Base-by-base conservation (phyloP, 2,888 invertebrate species). In the Teleogryllus oceanicus region DNA sequence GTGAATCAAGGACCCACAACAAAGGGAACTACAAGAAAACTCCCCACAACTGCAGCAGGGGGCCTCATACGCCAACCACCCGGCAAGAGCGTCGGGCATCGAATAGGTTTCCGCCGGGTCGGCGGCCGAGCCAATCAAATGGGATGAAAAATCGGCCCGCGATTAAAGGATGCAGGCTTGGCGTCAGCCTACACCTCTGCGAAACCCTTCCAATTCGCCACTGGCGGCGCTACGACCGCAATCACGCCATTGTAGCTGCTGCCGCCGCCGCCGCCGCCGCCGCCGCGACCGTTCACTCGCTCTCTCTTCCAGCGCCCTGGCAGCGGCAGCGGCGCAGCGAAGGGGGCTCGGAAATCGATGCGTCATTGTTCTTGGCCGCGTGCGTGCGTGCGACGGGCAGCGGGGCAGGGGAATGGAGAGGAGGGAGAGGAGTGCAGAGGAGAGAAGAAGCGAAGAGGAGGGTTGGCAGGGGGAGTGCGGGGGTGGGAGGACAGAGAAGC, bases 301-400 rank as follows among this genome's bases (percentile, higher is more conserved):
- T 37, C 37, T 37, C 37, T 37, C 37, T 37, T 37, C 37, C 37
- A 37, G 37, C 37, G 37, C 37, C 37, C 37, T 37, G 16, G 62
- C 62, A 16, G 37, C 37, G 62, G 62, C 62, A 10, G 62, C 62
- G 62, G 62, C 62, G 62, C 16, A n/a, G 62, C 62, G 62, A 13
- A 62, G 62, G 62, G 62, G 62, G 62, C 62, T 13, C n/a, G 62
- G 62, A 62, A 62, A 62, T 62, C 62, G 62, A 62, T 62, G 62
- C 62, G 62, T 62, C 62, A 62, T 62, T 62, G 62, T 62, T 62
- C 62, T 62, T 16, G 62, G 62, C 62, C n/a, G 62, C 62, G 62
- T 62, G 62, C 62, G 62, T 62, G 62, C 62, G 62, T 18, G 62
- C 62, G 62, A 62, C 16, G 62, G n/a, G 62, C 62, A 8, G 16